Conservation (phyloP, 1,140 invertebrate genomes). For the Drosophila funebris region DNA sequence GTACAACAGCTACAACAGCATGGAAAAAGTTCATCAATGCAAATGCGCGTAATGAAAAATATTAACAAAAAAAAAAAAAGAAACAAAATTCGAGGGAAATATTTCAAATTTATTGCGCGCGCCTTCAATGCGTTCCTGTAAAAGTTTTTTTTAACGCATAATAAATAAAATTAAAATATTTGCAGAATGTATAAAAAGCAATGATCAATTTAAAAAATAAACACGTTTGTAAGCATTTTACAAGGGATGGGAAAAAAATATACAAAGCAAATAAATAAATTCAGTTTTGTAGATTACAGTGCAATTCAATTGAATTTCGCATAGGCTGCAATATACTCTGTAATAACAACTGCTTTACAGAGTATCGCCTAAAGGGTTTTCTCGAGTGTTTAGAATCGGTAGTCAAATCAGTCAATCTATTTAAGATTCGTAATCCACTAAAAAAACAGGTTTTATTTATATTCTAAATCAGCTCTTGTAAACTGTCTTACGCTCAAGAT, state of each 20-base stretch:
- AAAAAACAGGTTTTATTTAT: too few relatives aligned
- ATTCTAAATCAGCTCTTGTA: too few relatives aligned
- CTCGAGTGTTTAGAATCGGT: too few relatives aligned
- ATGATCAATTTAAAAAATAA: conserved; percentile 75
- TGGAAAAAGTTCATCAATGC: conserved; percentile 48
- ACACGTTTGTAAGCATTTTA: conserved; percentile 69
- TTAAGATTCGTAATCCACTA: too few relatives aligned
- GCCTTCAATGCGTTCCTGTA: conserved; percentile 28
- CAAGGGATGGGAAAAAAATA: conserved; percentile 42
- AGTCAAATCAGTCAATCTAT: too few relatives aligned
- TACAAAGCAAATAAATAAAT: conserved; percentile 54
- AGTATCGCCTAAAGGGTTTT: too few relatives aligned
- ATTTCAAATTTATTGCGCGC: conserved; percentile 68
- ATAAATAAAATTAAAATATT: conserved; percentile 81
- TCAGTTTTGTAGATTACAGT: conserved; percentile 59
- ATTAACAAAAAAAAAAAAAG: background rate
- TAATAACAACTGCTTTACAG: too few relatives aligned
- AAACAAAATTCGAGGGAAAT: conserved; percentile 37
- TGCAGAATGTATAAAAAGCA: conserved; percentile 62
- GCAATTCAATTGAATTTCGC: conserved; percentile 45
- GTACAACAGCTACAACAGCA: conserved; percentile 1
- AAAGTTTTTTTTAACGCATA: conserved; percentile 36
- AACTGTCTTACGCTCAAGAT: too few relatives aligned
- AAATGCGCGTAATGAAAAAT: conserved; percentile 46
- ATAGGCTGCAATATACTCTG: background rate